Evolutionary conservation across 37 sponge, comb jelly and placozoan species (phyloP).

Genomic region (Oopsacas minuta): DNA sequence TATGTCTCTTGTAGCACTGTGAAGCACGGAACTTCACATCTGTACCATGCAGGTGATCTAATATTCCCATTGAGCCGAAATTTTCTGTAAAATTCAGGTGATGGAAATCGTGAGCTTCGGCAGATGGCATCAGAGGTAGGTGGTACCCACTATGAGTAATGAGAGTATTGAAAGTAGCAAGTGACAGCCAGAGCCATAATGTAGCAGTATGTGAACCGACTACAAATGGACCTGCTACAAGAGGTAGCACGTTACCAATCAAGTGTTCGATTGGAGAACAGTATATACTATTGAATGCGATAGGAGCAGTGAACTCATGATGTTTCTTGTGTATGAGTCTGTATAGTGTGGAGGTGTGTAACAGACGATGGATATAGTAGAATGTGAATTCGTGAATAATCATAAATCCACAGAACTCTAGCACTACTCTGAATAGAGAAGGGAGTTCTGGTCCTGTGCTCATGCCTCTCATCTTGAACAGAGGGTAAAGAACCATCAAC

Average conservation of each 20-base stretch:
- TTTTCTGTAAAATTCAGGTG: conserved; percentile 64
- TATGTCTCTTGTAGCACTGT: conserved; percentile 46
- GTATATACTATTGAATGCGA: conserved; percentile 51
- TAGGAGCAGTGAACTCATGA: conserved; percentile 84
- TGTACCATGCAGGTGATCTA: conserved; percentile 70
- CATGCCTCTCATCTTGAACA: neutral
- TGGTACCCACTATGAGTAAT: conserved; percentile 82
- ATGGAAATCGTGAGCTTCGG: conserved; percentile 89
- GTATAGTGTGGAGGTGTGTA: conserved; percentile 64
- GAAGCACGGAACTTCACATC: conserved; percentile 41
- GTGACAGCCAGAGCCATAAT: conserved; percentile 54
- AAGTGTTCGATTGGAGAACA: conserved; percentile 72
- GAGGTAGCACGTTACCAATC: conserved; percentile 39
- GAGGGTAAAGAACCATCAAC: neutral
- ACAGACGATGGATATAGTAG: conserved; percentile 32
- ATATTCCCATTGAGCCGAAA: conserved; percentile 60
- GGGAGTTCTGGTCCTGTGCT: neutral
- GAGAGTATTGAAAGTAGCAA: conserved; percentile 42
- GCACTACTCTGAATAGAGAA: neutral
- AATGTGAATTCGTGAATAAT: neutral
- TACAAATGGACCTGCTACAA: conserved; percentile 44
- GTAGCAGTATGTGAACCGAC: conserved; percentile 54
- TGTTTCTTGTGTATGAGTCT: conserved; percentile 84
- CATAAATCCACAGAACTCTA: neutral
- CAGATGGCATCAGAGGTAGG: conserved; percentile 68